Evolutionary conservation across 2,113 vertebrate genomes (phyloP), one percentile per base, ranked within the genome.

Genomic region (Calyptommatus sinebrachiatus): DNA sequence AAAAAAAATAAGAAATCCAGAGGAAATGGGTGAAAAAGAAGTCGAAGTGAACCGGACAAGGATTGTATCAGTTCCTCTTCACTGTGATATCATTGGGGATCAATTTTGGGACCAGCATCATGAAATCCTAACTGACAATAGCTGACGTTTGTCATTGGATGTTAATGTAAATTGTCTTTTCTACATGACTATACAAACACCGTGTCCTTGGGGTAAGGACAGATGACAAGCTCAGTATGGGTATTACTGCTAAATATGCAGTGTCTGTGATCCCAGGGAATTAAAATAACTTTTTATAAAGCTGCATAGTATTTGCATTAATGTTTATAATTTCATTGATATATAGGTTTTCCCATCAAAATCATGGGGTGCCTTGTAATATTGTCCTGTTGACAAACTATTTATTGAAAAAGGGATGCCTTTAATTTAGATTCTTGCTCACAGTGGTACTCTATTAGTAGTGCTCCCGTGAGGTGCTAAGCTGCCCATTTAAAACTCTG

Each of bases 21-120:
- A 94, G 31, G 94, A 96, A 80, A 88, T 91, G 24, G 92, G 94
- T 76, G 96, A 96, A 86, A 95, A 92, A 82, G 95, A 95, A 62
- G 93, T 97, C 35, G 78, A 89, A 21, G 94, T 97, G 83, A 97
- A 90, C 0, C 94, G 96, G 29, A 94, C 88, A 82, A 95, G 93
- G 88, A 95, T 86, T 69, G 93, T 86, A 88, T 91, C 96, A 53
- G 89, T 95, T 76, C 82, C 94, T 14, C 80, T 95, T 82, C 92
- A 98, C 87, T 96, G 96, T 26, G 97, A 98, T 87, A 91, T 99
- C 62, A 99, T 99, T 50, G 97, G 96, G 50, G 95, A 99, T n/a
- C 91, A 95, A 86, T 99, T 99, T 90, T 99, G 98, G 98, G 93
- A 97, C 69, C 95, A 98, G 41, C 96, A 99, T 86, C 93, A 95